A percentile compares a stretch with the other conserved stretches of the same genome.
Conservation (phyloP, 2,888 invertebrate genomes). For the Hetaerina titia region DNA sequence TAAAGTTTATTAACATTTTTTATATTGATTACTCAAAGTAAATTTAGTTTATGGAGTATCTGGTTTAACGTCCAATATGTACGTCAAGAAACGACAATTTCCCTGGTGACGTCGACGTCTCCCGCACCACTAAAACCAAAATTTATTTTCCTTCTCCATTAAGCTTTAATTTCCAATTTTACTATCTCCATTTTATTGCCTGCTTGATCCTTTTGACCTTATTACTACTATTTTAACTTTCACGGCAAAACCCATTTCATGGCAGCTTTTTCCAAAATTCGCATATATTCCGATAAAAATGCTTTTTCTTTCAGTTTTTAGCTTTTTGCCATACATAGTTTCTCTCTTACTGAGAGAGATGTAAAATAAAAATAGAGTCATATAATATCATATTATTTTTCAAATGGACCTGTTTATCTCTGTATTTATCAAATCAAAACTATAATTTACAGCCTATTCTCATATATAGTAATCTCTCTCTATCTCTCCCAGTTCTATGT, state of each 20-base stretch:
- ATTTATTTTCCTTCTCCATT: neutral
- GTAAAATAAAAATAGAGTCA: neutral
- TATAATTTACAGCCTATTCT: too few species aligned
- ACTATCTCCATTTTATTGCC: neutral
- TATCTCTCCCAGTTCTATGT: too few species aligned
- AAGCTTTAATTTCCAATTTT: neutral
- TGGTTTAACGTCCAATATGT: too few species aligned
- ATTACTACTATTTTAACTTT: neutral
- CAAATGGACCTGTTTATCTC: neutral
- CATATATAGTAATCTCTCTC: too few species aligned
- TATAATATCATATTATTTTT: neutral
- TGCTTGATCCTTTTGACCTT: neutral
- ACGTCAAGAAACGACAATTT: too few species aligned
- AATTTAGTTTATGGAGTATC: too few species aligned
- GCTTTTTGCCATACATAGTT: neutral
- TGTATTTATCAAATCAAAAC: neutral
- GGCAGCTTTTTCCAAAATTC: neutral
- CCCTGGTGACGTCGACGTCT: too few species aligned
- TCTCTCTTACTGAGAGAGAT: neutral
- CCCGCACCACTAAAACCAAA: neutral
- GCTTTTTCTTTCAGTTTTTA: neutral
- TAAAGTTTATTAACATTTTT: too few species aligned
- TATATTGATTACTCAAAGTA: too few species aligned
- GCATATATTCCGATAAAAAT: neutral
- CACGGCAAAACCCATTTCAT: neutral